Percentiles rank a stretch among this genome's conserved stretches.
These are phyloP conservation scores for Catocala fraxini DNA, from an alignment of 2,888 invertebrate species.

Conservation along the genomic window DNA sequence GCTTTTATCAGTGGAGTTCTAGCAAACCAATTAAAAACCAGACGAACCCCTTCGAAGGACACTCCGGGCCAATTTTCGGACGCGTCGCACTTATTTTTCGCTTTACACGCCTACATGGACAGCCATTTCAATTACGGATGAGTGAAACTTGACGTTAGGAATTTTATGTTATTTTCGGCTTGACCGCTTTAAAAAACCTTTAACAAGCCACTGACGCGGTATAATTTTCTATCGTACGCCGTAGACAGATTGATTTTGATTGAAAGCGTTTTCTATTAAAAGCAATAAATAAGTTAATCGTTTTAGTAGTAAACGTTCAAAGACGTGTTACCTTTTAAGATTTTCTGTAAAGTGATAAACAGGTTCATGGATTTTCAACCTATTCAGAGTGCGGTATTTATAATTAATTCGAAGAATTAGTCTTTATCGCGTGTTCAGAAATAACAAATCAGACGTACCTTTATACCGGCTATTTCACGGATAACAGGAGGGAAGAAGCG, in stretches of 20 bases:
- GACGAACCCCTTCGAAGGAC: conserved; percentile 41
- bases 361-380: not conserved
- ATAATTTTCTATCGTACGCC: conserved; percentile 40
- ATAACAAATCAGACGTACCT: conserved; percentile 64
- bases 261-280: not conserved
- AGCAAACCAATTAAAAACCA: conserved; percentile 65
- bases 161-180: conserved; percentile 70
- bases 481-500: conserved; percentile 46
- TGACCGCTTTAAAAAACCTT: conserved; percentile 61
- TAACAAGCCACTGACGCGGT: conserved; percentile 61
- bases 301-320: conserved; percentile 1
- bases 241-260: conserved; percentile 7
- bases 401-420: conserved; percentile 55
- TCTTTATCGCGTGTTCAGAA: conserved; percentile 61
- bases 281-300: not conserved
- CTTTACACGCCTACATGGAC: conserved; percentile 49
- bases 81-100: conserved; percentile 64
- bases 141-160: conserved; percentile 64
- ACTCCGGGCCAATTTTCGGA: conserved; percentile 61
- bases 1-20: conserved; percentile 37
- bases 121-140: conserved; percentile 66
- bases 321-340: not conserved
- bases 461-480: conserved; percentile 49
- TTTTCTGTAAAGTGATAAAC: not conserved
- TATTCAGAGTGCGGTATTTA: conserved; percentile 2